Evolutionary conservation across 1,140 invertebrate genomes (phyloP), one percentile per base, ranked within the genome.

Genomic region (Euwallacea fornicatus): DNA sequence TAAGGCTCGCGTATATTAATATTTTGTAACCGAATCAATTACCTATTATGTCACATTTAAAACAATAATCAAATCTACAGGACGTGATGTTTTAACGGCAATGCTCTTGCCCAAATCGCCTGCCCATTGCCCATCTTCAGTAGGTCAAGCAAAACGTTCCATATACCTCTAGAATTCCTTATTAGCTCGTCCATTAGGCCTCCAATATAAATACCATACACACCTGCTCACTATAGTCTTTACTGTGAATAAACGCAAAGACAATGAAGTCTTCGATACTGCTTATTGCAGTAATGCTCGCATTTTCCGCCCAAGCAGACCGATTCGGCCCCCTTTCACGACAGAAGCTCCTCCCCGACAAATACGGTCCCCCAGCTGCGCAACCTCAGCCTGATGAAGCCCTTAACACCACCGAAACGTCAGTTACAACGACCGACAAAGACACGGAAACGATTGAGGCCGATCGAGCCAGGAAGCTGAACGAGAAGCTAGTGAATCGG

Each of bases 321-420:
- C 21, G 21, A 33, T 50, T 13, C 46, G 13, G 6, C 9, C 21
- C 10, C 21, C 13, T 60, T 10, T 13, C n/a, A 41, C 63, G 63
- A n/a, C 63, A 65, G 7, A 7, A 54, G 8, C 7, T 16, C n/a
- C 54, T 65, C 11, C 47, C 63, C 4, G 7, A 65, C 7, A 33
- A 8, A 21, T 76, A 76, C 43, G 75, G 75, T 46, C 73, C 75
- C 42, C 74, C 74, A 33, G 69, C 75, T 41, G 71, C 72, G 15
- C 42, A 54, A 63, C 69, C 73, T 6, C 66, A 62, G 33, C 62
- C 69, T 54, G 47, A 53, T 41, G 58, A 46, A 41, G 65, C 11
- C 7, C 7, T 44, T 44, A 11, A 41, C 42, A 72, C 56, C 7
- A 69, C 62, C 13, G 72, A 72, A 55, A 42, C 44, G n/a, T 61